Evolutionary conservation across 2,797 vertebrate genomes (phyloP), one percentile per base, ranked within the genome.

Genomic region (Siniperca obscura): DNA sequence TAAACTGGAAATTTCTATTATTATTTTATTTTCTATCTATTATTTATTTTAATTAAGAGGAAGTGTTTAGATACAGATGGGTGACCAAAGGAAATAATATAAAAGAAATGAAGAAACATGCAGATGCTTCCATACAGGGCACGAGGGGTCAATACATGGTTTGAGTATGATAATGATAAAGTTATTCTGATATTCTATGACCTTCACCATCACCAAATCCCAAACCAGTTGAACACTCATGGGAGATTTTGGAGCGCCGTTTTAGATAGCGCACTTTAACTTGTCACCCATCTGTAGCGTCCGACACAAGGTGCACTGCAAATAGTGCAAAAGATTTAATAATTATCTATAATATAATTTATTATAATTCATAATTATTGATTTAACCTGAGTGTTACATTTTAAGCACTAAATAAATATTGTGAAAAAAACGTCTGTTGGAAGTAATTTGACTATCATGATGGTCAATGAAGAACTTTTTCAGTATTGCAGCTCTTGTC

Each of bases 401-500:
- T 7, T 55, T 5, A 75, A 16, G n/a, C 25, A 50, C 17, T 12
- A 4, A 65, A 46, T 6, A 76, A 56, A 60, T 25, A 34, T 11
- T 46, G 21, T 22, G 0, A 14, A 60, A 40, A 40, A 59, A 9
- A 8, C 1, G 5, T 69, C 7, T 14, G 13, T 62, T 78, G 7
- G 27, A 67, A 38, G 65, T 72, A 4, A 72, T 81, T 13, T 3
- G 0, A 52, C 3, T 34, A 4, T 48, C 12, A 40, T 52, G 4
- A 59, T 77, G 25, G 25, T 59, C 38, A 64, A 19, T 53, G 4
- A 72, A 42, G 21, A 77, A 1, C 5, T 62, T 52, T 69, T 68
- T 46, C 52, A 13, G n/a, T 70, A 34, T 40, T 34, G 42, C n/a
- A 65, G 74, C 21, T 36, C 48, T 61, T 40, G 76, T 46, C 38